Conservation (phyloP, 1,140 invertebrate genomes). For the Megalopta genalis region DNA sequence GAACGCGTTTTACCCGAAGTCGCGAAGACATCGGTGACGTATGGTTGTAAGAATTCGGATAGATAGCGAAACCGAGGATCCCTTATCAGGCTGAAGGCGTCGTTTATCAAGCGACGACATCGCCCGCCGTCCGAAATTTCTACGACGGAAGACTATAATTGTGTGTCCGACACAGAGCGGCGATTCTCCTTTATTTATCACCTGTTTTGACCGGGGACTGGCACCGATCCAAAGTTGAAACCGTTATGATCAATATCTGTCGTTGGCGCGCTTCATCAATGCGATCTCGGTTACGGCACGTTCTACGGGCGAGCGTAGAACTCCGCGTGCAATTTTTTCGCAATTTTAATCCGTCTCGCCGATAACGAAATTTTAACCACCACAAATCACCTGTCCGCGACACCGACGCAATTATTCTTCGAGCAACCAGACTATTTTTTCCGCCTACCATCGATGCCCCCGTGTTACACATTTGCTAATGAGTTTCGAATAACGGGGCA, state of each 20-base stretch:
- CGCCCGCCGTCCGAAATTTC: background rate
- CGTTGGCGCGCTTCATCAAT: conserved; percentile 21
- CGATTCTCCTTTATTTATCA: conserved; percentile 16
- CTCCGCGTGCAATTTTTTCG: background rate
- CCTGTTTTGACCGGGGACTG: conserved; percentile 22
- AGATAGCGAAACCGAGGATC: too few relatives aligned
- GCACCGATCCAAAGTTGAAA: conserved; percentile 15
- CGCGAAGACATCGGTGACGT: too few relatives aligned
- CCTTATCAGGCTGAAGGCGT: background rate
- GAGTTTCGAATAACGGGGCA: too few relatives aligned
- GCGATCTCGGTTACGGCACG: background rate
- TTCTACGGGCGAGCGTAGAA: background rate
- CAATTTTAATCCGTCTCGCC: background rate
- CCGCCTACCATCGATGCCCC: too few relatives aligned
- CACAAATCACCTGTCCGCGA: background rate
- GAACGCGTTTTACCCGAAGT: too few relatives aligned
- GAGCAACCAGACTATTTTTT: background rate
- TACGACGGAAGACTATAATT: background rate
- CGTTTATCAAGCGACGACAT: background rate
- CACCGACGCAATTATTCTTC: background rate
- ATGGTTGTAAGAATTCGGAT: too few relatives aligned
- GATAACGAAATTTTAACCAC: background rate
- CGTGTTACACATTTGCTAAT: too few relatives aligned
- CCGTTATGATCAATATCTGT: conserved; percentile 40
- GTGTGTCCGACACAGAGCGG: background rate